Evolutionary conservation across 2,888 invertebrate species (phyloP).

Genomic region (Limnephilus lunatus): DNA sequence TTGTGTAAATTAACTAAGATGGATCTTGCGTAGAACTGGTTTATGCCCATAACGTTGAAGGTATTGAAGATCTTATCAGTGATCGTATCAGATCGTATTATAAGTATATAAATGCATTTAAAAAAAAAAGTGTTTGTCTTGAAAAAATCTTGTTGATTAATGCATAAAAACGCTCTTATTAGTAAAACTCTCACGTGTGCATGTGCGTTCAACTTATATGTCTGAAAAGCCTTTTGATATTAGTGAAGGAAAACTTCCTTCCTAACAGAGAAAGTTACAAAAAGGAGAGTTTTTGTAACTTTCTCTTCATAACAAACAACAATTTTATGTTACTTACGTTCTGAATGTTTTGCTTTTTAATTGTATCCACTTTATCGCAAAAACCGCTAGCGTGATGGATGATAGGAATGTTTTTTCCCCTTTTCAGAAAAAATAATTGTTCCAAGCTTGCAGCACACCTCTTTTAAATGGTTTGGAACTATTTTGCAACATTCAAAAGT

Average conservation of each 20-base stretch:
- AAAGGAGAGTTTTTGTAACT: background rate
- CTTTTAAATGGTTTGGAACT: background rate
- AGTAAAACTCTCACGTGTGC: background rate
- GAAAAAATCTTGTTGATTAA: background rate
- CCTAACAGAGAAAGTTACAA: too few species aligned
- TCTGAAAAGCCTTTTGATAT: background rate
- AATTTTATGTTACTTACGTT: background rate
- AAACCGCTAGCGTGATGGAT: background rate
- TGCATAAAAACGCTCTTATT: background rate
- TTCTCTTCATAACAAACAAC: background rate
- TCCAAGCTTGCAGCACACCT: background rate
- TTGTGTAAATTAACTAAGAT: too few species aligned
- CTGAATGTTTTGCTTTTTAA: background rate
- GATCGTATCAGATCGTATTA: too few species aligned
- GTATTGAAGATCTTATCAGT: too few species aligned
- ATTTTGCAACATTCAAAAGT: background rate
- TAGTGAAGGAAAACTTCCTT: background rate
- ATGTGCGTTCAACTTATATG: background rate
- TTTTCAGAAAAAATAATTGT: background rate
- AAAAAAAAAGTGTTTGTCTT: background rate
- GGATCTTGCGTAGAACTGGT: too few species aligned
- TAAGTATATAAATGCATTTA: background rate
- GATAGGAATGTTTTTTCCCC: background rate
- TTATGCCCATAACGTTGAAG: too few species aligned
- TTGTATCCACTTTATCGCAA: background rate